Evolutionary conservation across 2,797 vertebrate genomes (phyloP).

Genomic region (Lagorchestes hirsutus): DNA sequence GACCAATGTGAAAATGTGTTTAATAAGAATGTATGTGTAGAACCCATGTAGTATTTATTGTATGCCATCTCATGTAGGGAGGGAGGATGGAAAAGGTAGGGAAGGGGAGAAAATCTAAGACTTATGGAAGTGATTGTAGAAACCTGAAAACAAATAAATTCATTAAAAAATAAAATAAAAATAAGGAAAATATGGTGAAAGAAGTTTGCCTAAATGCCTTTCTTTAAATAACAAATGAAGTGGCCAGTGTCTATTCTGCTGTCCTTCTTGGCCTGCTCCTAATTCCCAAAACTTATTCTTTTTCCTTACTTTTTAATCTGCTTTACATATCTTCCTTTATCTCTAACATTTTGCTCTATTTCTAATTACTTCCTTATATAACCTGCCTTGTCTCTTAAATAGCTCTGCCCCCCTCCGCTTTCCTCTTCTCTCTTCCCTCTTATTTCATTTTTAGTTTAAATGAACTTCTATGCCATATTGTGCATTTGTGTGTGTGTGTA

Average conservation of each 20-base stretch:
- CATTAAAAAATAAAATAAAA: too few relatives aligned
- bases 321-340: background rate
- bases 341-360: background rate
- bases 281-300: background rate
- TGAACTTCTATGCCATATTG: background rate
- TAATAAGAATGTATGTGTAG: too few relatives aligned
- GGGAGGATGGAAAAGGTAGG: too few relatives aligned
- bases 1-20: too few relatives aligned
- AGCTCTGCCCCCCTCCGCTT: background rate
- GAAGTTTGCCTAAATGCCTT: too few relatives aligned
- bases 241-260: background rate
- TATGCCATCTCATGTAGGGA: too few relatives aligned
- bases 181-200: too few relatives aligned
- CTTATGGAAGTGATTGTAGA: too few relatives aligned
- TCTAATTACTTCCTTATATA: background rate
- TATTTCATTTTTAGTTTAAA: background rate
- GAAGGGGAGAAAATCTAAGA: too few relatives aligned
- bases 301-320: background rate
- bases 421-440: background rate
- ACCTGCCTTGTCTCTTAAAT: background rate
- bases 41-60: too few relatives aligned
- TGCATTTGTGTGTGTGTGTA: background rate
- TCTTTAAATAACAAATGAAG: background rate
- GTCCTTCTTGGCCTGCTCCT: background rate
- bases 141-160: too few relatives aligned